Evolutionary conservation across 2,797 vertebrate species (phyloP).

Genomic region (Eulemur albifrons): DNA sequence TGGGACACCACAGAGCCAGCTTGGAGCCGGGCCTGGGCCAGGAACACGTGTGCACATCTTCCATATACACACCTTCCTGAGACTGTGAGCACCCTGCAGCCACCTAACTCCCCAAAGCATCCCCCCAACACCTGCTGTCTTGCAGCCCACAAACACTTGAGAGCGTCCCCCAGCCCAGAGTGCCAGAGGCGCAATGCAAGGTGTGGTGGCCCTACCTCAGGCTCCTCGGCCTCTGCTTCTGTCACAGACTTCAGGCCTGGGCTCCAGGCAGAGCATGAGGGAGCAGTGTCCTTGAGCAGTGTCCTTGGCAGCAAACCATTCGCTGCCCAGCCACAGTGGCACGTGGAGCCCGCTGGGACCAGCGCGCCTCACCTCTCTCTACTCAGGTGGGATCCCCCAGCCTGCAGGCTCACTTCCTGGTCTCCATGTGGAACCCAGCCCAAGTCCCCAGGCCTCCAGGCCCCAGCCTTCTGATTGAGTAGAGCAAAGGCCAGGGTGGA

Average conservation of each 20-base stretch:
- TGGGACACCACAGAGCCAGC: neutral
- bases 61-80: neutral
- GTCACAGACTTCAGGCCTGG: neutral
- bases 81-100: neutral
- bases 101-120: neutral
- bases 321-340: neutral
- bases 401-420: neutral
- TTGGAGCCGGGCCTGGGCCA: neutral
- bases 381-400: neutral
- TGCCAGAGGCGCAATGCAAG: accelerated
- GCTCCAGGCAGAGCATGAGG: neutral
- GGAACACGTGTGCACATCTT: neutral
- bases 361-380: accelerated
- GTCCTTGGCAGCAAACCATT: neutral
- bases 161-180: neutral
- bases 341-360: accelerated
- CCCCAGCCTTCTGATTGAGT: neutral
- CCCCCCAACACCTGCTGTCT: neutral
- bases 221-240: neutral
- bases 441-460: neutral
- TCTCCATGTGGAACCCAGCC: neutral
- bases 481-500: neutral
- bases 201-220: accelerated
- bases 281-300: neutral
- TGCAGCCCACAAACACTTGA: neutral